Conservation (phyloP, 1,140 invertebrate genomes). For the Platyscapa corneri region DNA sequence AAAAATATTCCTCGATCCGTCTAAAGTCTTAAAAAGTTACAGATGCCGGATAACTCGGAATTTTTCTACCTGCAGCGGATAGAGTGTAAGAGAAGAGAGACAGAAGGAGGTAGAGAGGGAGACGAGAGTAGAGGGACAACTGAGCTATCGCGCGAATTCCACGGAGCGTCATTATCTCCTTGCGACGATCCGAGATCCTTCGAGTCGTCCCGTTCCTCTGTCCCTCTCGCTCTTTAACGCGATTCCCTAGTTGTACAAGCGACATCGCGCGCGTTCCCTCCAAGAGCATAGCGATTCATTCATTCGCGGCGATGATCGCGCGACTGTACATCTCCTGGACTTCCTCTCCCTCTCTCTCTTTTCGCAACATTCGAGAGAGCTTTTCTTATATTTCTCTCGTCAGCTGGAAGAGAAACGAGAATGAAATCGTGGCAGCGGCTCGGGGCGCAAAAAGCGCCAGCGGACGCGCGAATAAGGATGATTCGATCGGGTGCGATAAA, state of each 20-base stretch:
- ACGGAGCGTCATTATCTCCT: slow-evolving; percentile 43
- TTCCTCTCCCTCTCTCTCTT: slow-evolving; percentile 26
- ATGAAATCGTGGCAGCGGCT: slow-evolving; percentile 4
- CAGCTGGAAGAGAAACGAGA: neutral
- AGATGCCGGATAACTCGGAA: slow-evolving; percentile 39
- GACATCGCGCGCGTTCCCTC: slow-evolving; percentile 24
- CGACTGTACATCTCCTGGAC: slow-evolving; percentile 2
- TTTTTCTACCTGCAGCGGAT: slow-evolving; percentile 24
- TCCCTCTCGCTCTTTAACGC: neutral
- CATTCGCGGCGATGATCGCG: slow-evolving; percentile 32
- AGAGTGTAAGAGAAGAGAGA: neutral
- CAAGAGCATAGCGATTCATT: slow-evolving; percentile 28
- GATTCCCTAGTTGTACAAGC: neutral
- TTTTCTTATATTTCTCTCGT: slow-evolving; percentile 3
- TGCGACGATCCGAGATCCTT: slow-evolving; percentile 32
- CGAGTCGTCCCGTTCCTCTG: neutral
- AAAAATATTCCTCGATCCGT: neutral
- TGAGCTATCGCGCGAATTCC: slow-evolving; percentile 41
- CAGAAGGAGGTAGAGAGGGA: neutral
- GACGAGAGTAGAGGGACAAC: neutral
- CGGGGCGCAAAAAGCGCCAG: neutral
- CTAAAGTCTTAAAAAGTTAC: slow-evolving; percentile 38
- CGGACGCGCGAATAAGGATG: slow-evolving; percentile 32
- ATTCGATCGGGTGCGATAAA: slow-evolving; percentile 45
- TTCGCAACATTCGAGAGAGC: neutral